These are phyloP conservation scores for Heloderma charlesbogerti DNA, from an alignment of 2,113 vertebrate species.

Conservation along the genomic window DNA sequence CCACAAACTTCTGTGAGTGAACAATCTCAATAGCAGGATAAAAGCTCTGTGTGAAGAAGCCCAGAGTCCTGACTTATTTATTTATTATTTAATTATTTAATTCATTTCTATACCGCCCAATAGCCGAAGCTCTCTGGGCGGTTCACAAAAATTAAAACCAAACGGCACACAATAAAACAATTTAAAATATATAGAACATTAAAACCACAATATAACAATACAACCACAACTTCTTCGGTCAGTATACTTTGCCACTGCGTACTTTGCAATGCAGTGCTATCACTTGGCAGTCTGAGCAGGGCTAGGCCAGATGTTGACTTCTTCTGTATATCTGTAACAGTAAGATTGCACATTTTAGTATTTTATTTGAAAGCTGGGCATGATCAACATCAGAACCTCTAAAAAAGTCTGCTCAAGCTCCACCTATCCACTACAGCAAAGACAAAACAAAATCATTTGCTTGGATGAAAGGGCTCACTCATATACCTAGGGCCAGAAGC, in stretches of 20 bases:
- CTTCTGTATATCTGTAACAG: background rate
- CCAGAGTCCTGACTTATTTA: no score
- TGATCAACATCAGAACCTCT: background rate
- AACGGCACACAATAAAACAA: no score
- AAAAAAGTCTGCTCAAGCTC: background rate
- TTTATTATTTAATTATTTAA: no score
- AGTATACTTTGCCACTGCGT: background rate
- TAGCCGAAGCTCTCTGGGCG: no score
- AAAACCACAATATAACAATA: no score
- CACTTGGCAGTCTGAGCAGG: background rate
- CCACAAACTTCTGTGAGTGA: no score
- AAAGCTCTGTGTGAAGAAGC: no score
- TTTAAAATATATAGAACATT: no score
- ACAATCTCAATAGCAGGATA: no score
- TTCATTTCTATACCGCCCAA: no score
- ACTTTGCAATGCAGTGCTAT: background rate
- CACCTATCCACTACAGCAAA: background rate
- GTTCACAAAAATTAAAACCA: no score
- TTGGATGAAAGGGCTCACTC: background rate
- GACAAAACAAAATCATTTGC: background rate
- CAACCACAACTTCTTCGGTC: background rate
- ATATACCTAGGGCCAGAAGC: background rate
- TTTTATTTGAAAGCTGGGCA: slow-evolving; percentile 46
- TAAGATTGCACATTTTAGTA: slow-evolving; percentile 26
- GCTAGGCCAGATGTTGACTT: background rate